Base-by-base conservation (phyloP, 2,113 vertebrate genomes). In the Mastomys natalensis region DNA sequence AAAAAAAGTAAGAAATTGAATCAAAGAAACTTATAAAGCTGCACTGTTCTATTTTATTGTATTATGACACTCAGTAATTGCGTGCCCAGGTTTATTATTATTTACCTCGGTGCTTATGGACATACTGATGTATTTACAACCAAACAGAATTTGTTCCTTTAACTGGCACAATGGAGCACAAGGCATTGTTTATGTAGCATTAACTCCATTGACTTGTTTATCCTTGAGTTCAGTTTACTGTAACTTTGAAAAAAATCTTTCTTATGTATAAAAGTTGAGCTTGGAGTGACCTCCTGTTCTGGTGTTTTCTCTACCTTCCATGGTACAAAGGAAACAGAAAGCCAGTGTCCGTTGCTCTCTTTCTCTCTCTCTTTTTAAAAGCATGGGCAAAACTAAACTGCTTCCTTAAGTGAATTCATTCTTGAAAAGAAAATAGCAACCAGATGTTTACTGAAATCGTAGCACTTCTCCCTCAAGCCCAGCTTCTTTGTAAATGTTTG, bases 381-480 rank as follows among this genome's bases (percentile, higher is more conserved):
- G 95, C 95, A 98, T 98, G 96, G 98, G 97, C 97, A 98, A 98
- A 98, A 97, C 97, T 97, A 98, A 98, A 98, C 97, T 97, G 96
- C 97, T 99, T 99, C 98, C 98, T 99, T 97, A 97, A 98, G 98
- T 98, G 98, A 97, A 95, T 94, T 98, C 95, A 96, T 95, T 96
- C 96, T 98, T 98, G 93, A 96, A 97, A 98, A 97, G 98, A 98
- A 98, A 99, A 99, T 99, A 98, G 97, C 98, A 99, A 98, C 98
- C 99, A 99, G 98, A 99, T 99, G 99, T 99, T 99, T 98, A 98
- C 95, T 96, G 97, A 98, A 98, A 96, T 97, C 95, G 60, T 87
- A 96, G 89, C 82, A 95, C 98, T 98, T 98, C 98, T 96, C 95
- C 95, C 98, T 97, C 77, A 96, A 97, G 97, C 97, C 77, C 91